These are phyloP conservation scores for Calephelis perditalis DNA, from an alignment of 2,888 invertebrate species.

Conservation along the genomic window DNA sequence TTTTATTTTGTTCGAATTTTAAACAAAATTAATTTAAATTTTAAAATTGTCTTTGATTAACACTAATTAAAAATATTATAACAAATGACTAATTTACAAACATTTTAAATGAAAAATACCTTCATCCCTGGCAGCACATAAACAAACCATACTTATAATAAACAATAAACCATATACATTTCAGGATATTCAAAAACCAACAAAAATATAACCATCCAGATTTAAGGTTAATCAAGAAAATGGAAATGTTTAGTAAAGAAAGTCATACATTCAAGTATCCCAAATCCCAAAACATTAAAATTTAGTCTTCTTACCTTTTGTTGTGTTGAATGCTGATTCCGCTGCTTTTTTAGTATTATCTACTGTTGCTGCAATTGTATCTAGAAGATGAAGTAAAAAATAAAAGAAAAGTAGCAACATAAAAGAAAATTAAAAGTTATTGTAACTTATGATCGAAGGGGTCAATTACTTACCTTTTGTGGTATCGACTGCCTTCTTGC, in stretches of 20 bases:
- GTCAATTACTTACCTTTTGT: slow-evolving; percentile 54
- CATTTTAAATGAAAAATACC: slow-evolving; percentile 18
- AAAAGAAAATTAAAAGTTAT: slow-evolving; percentile 15
- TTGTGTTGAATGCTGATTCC: slow-evolving; percentile 59
- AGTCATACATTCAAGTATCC: not conserved
- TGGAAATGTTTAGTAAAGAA: not conserved
- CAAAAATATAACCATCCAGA: not conserved
- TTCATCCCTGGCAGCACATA: slow-evolving; percentile 26
- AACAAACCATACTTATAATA: not conserved
- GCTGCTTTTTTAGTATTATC: slow-evolving; percentile 70
- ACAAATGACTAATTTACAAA: too few relatives aligned
- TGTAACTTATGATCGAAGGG: slow-evolving; percentile 5
- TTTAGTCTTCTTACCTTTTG: slow-evolving; percentile 54
- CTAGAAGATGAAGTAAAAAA: slow-evolving; percentile 37
- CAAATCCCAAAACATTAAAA: not conserved
- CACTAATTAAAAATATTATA: too few relatives aligned
- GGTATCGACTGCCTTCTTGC: slow-evolving; percentile 67
- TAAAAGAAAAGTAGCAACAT: slow-evolving; percentile 18
- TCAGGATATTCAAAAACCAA: too few relatives aligned
- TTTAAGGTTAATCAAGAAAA: slow-evolving; percentile 3
- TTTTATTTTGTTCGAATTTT: too few relatives aligned
- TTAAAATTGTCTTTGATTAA: too few relatives aligned
- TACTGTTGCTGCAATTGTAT: slow-evolving; percentile 58
- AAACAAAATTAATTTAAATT: too few relatives aligned
- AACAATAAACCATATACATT: not conserved